Evolutionary conservation across 2,888 invertebrate species (phyloP).

Genomic region (Tipula unca): DNA sequence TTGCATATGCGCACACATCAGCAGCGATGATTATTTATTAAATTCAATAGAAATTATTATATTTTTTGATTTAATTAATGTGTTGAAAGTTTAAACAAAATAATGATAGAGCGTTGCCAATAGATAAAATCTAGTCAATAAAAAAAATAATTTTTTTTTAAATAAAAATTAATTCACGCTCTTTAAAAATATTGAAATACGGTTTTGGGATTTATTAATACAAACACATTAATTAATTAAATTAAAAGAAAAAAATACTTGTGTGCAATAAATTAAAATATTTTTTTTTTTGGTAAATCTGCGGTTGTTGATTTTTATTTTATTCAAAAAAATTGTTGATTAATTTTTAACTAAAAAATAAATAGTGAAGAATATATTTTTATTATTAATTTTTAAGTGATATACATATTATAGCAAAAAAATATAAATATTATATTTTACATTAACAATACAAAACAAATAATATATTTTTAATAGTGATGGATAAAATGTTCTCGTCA

Average conservation of each 20-base stretch:
- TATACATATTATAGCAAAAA: neutral
- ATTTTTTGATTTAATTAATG: neutral
- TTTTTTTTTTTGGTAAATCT: neutral
- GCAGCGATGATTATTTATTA: constrained; percentile 40
- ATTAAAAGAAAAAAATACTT: neutral
- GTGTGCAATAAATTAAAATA: neutral
- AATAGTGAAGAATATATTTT: neutral
- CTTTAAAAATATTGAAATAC: neutral
- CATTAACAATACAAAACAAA: neutral
- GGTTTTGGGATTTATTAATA: neutral
- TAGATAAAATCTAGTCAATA: constrained; percentile 14
- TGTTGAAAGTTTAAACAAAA: neutral
- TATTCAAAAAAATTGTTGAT: neutral
- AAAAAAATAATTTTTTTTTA: neutral
- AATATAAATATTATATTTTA: constrained; percentile 8
- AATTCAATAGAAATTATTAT: neutral
- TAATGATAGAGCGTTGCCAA: neutral
- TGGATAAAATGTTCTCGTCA: neutral
- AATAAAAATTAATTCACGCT: neutral
- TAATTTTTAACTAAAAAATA: constrained; percentile 8
- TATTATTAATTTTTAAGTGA: neutral
- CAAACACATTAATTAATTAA: neutral
- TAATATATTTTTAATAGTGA: neutral
- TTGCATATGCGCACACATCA: constrained; percentile 44
- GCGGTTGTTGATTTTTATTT: constrained; percentile 14